Evolutionary conservation across 1,140 invertebrate genomes (phyloP).

Genomic region (Pemphigus obesinymphae): DNA sequence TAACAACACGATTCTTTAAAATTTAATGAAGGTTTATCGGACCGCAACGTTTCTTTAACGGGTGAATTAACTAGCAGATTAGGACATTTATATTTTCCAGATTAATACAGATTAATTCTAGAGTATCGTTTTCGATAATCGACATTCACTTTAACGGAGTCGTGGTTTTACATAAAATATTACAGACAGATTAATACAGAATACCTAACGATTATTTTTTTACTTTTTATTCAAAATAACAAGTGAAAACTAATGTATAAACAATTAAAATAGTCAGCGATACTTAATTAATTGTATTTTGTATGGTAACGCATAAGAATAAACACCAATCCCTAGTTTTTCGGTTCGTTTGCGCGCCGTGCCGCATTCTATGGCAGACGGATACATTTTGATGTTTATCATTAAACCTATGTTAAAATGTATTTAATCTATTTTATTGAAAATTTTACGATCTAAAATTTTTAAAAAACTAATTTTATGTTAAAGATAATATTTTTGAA

Average conservation of each 20-base stretch:
- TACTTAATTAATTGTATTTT: no score
- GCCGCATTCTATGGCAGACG: no score
- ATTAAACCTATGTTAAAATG: background rate
- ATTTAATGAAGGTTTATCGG: background rate
- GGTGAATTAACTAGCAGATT: no score
- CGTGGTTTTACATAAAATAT: background rate
- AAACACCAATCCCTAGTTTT: no score
- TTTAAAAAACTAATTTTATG: background rate
- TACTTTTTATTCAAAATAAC: no score
- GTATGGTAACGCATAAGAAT: no score
- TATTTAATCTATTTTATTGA: background rate
- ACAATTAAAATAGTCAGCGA: no score
- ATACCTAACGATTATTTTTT: no score
- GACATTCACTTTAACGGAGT: background rate
- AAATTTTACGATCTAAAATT: background rate
- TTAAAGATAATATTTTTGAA: background rate
- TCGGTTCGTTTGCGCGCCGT: background rate
- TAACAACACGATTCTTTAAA: constrained; percentile 21
- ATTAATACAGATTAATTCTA: background rate
- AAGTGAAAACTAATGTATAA: no score
- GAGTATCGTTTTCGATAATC: background rate
- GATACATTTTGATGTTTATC: no score
- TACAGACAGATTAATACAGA: no score
- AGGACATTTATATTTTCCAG: background rate
- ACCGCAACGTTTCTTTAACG: background rate